phyloP scores from a whole-genome alignment of 2,888 invertebrate species.

The Lapara coniferarum region DNA sequence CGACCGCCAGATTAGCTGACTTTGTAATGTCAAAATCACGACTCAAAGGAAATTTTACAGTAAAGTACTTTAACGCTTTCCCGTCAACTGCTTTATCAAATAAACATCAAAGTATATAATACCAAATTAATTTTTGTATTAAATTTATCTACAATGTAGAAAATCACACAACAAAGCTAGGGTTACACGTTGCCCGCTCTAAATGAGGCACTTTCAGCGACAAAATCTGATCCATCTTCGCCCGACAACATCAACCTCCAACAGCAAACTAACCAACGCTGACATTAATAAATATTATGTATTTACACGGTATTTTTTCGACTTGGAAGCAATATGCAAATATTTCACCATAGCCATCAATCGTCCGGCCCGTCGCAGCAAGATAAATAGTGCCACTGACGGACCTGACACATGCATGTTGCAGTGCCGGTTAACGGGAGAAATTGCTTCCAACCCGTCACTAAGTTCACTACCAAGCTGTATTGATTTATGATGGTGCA shows the following conservation, averaged over 20 bases:
- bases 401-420: constrained; percentile 54
- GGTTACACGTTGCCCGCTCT: no score
- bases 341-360: constrained; percentile 57
- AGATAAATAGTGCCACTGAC: constrained; percentile 64
- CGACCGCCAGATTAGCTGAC: constrained; percentile 20
- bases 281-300: not conserved
- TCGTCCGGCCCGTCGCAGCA: constrained; percentile 53
- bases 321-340: constrained; percentile 60
- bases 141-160: no score
- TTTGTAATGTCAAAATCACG: constrained; percentile 24
- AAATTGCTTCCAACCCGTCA: constrained; percentile 27
- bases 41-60: constrained; percentile 11
- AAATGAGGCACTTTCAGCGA: no score
- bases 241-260: not conserved
- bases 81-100: not conserved
- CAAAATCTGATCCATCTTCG: not conserved
- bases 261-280: not conserved
- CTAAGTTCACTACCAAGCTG: constrained; percentile 13
- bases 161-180: no score
- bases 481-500: constrained; percentile 19
- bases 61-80: not conserved
- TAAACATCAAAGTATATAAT: not conserved
- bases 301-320: constrained; percentile 29
- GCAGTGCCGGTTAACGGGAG: constrained; percentile 38
- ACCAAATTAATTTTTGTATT: not conserved